Base-by-base conservation (phyloP, 2,888 invertebrate species). In the Drosophila stalkeri region DNA sequence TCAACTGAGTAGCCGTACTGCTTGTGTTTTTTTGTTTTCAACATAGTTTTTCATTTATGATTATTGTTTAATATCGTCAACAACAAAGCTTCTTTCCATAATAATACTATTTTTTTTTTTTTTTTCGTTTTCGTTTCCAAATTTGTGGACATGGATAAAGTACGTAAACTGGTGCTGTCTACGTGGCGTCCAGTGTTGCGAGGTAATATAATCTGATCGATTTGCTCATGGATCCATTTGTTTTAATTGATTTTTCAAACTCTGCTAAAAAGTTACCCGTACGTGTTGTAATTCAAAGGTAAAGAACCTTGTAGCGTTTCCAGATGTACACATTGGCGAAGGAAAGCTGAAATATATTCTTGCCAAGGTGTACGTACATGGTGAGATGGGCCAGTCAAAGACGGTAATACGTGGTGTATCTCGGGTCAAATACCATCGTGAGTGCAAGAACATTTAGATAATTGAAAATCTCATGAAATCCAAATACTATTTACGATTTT, bases 331-430 rank as follows among this genome's bases (percentile, higher is more conserved):
- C 0, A 75, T 82, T 6, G 64, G 72, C n/a, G 20, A 57, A 0
- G 86, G 86, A 0, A 85, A 82, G 8, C 59, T 72, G 5, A 85
- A 77, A 14, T 86, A 86, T 49, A 65, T 86, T 20, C 54, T 78
- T 2, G 77, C 78, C 66, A 63, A 75, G 16, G 86, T 85, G 8
- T 89, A 82, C 35, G 57, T 80, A 1, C 82, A 86, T 23, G 83
- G 86, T 0, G 74, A 80, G 7, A 68, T 68, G 66, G 62, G 49
- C 2, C 37, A 43, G 35, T 71, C 76, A 5, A 82, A 74, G 52
- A 63, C 54, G 0, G 77, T 86, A 8, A 47, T 86, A 18, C 88
- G 86, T 12, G 75, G 69, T 33, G 20, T 51, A 6, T 12, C 33
- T 14, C 59, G 43, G 8, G 77, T 67, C 8, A 87, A 87, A 49